Evolutionary conservation across 2,888 invertebrate genomes (phyloP), one percentile per base, ranked within the genome.

Genomic region (Bimastos eiseni): DNA sequence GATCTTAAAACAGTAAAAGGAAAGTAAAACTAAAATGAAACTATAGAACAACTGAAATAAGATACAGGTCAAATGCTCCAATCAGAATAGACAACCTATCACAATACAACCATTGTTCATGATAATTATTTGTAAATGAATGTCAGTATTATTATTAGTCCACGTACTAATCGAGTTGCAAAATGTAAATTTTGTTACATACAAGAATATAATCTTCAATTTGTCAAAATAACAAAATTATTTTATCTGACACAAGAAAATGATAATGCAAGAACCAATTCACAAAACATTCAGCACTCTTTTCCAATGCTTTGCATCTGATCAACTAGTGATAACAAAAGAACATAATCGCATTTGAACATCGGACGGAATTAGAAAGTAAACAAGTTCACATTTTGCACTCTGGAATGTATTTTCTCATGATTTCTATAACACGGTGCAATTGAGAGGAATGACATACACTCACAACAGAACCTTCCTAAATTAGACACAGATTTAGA

Each of bases 401-500:
- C n/a, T 70, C 70, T 70, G 70, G 70, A 70, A 70, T 70, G 70
- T 70, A 70, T 70, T 70, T n/a, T 70, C 70, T 70, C 70, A 70
- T n/a, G n/a, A 70, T 30, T 70, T 49, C 49, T 24, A 41, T 41
- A 17, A 41, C 41, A 41, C 41, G 13, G 41, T 41, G 24, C 49
- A 49, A 24, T 24, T 49, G 49, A 49, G 24, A 49, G 49, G 1
- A 6, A 49, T 49, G 49, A 17, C 41, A 11, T 41, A 41, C 17
- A 49, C 24, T 24, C 49, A 49, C 49, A 24, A 24, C 6, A 24
- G 49, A n/a, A 70, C 70, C 70, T 30, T 70, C 30, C n/a, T n/a
- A 11, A n/a, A 30, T 8, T 70, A 70, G 17, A 30, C 70, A 70
- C 30, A 30, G 70, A 70, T 70, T 30, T 70, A 70, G n/a, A 70